phyloP scores from a whole-genome alignment of 1,140 invertebrate genomes.

The Aphidius ervi region DNA sequence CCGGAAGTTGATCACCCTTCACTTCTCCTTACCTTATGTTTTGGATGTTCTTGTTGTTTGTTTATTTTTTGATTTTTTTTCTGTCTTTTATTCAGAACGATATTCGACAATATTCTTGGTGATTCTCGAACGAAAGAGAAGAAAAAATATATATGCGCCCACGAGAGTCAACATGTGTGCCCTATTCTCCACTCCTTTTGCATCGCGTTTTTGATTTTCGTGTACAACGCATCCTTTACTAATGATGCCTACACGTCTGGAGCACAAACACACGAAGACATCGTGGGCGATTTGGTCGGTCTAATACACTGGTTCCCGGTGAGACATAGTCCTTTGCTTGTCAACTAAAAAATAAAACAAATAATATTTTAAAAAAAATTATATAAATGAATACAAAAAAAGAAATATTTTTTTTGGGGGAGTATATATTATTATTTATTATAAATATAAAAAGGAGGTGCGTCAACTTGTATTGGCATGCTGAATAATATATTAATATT shows the following conservation, averaged over 20 bases:
- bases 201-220: conserved; percentile 22
- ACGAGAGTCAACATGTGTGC: conserved; percentile 23
- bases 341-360: conserved; percentile 12
- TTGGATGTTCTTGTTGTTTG: conserved; percentile 4
- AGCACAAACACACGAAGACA: conserved; percentile 31
- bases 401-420: conserved; percentile 20
- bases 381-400: conserved; percentile 15
- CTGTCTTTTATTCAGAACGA: conserved; percentile 15
- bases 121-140: not conserved
- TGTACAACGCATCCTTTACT: conserved; percentile 33
- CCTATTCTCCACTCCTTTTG: conserved; percentile 1
- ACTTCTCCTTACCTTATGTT: not conserved
- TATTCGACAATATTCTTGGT: too few relatives aligned
- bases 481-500: conserved; percentile 42
- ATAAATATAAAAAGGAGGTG: conserved; percentile 15
- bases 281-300: conserved; percentile 44
- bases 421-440: not conserved
- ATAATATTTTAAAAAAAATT: conserved; percentile 1
- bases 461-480: conserved; percentile 16
- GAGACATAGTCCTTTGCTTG: not conserved
- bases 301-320: conserved; percentile 34
- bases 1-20: not conserved
- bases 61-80: not conserved
- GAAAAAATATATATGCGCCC: conserved; percentile 12
- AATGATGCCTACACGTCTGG: conserved; percentile 45